Conservation (phyloP, 2,888 invertebrate genomes). For the Tetrapedia diversipes region DNA sequence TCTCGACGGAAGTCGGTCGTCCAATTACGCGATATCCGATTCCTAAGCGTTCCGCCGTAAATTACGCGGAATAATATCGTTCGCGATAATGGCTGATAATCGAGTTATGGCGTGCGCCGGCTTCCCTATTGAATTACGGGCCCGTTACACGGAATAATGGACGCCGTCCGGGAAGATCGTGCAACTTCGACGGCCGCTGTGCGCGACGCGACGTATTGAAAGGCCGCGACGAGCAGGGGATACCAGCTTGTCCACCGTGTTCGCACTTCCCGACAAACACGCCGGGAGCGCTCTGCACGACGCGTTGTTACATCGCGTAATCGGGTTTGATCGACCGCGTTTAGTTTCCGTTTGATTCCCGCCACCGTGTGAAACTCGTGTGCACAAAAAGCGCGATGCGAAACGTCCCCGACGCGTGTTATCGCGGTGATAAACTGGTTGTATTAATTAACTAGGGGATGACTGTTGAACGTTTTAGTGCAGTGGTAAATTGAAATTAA, state of each 20-base stretch:
- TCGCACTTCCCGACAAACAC: conserved; percentile 30
- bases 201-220: conserved; percentile 36
- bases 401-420: too few relatives aligned
- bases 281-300: neutral
- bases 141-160: conserved; percentile 61
- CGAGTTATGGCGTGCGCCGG: conserved; percentile 62
- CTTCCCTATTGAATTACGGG: conserved; percentile 62
- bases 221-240: conserved; percentile 33
- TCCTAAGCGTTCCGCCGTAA: conserved; percentile 63
- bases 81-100: conserved; percentile 72
- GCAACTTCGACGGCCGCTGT: conserved; percentile 54
- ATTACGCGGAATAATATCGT: conserved; percentile 71
- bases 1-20: conserved; percentile 59
- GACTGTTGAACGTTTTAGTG: too few relatives aligned
- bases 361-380: neutral
- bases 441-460: too few relatives aligned
- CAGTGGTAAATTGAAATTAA: too few relatives aligned
- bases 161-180: conserved; percentile 56
- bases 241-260: conserved; percentile 19
- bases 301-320: conserved; percentile 33
- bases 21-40: conserved; percentile 65
- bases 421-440: too few relatives aligned
- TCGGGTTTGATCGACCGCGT: conserved; percentile 15
- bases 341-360: neutral
- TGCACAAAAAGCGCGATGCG: neutral